phyloP scores from a whole-genome alignment of 2,888 invertebrate species.

The Lochmaea crataegi region DNA sequence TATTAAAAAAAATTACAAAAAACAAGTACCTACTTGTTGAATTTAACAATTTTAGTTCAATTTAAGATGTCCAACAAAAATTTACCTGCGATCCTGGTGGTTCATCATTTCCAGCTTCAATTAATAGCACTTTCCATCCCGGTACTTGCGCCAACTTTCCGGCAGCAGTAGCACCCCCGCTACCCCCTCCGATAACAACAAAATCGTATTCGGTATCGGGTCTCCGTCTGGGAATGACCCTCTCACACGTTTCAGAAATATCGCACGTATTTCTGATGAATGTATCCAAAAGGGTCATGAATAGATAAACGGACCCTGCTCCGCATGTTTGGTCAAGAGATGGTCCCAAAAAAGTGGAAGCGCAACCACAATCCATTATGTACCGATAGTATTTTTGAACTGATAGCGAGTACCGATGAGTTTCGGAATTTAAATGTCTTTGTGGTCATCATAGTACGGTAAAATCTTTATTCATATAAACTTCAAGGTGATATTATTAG shows the following conservation, averaged over 20 bases:
- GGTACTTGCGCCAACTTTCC: slow-evolving; percentile 73
- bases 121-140: slow-evolving; percentile 76
- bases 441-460: slow-evolving; percentile 16
- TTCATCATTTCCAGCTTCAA: slow-evolving; percentile 80
- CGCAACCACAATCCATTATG: slow-evolving; percentile 69
- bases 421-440: slow-evolving; percentile 37
- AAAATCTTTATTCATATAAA: neutral
- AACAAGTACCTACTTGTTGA: too few relatives aligned
- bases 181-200: slow-evolving; percentile 75
- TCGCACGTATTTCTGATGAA: slow-evolving; percentile 71
- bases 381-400: slow-evolving; percentile 13
- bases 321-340: slow-evolving; percentile 70
- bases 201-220: slow-evolving; percentile 73
- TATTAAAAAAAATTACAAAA: too few relatives aligned
- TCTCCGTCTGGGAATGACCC: slow-evolving; percentile 66
- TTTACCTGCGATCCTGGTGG: slow-evolving; percentile 68
- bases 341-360: slow-evolving; percentile 68
- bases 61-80: neutral
- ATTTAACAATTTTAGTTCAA: too few relatives aligned
- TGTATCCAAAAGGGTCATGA: slow-evolving; percentile 74
- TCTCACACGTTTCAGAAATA: slow-evolving; percentile 71
- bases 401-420: slow-evolving; percentile 35
- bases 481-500: neutral
- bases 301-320: slow-evolving; percentile 71
- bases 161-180: slow-evolving; percentile 74